Conservation (phyloP, 2,888 invertebrate species). For the Strigamia maritima region DNA sequence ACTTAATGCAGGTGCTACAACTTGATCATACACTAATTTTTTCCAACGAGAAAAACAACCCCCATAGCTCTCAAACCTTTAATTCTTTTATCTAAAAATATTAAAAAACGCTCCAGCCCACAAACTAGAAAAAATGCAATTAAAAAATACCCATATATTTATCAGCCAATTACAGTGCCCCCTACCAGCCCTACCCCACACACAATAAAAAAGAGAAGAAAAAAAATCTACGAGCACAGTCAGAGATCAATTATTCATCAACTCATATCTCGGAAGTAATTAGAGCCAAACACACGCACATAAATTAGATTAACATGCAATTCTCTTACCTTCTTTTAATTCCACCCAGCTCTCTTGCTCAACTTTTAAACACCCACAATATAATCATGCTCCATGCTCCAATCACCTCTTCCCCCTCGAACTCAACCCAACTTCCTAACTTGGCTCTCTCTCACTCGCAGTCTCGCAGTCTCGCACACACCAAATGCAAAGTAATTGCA, state of each 20-base stretch:
- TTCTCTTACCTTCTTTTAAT: slow-evolving; percentile 1
- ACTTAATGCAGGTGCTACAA: background rate
- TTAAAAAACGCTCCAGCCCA: too few species aligned
- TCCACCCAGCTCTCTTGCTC: background rate
- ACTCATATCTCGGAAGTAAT: slow-evolving; percentile 20
- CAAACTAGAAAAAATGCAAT: too few species aligned
- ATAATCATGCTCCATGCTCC: background rate
- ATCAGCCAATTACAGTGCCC: background rate
- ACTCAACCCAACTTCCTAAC: background rate
- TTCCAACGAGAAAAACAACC: background rate
- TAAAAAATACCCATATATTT: background rate
- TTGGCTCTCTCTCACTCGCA: background rate
- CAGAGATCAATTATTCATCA: slow-evolving; percentile 19
- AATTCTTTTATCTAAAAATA: too few species aligned
- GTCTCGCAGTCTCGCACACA: background rate
- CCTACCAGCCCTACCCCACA: too few species aligned
- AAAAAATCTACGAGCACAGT: background rate
- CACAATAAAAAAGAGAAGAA: too few species aligned
- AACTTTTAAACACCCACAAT: background rate
- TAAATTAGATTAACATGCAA: slow-evolving; percentile 14
- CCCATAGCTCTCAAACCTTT: background rate
- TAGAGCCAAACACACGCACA: background rate
- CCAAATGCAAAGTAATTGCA: slow-evolving; percentile 19
- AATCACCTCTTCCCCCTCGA: background rate
- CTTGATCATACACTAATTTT: background rate